Conservation (phyloP, 2,113 vertebrate species). For the Sarotherodon lohbergeri region DNA sequence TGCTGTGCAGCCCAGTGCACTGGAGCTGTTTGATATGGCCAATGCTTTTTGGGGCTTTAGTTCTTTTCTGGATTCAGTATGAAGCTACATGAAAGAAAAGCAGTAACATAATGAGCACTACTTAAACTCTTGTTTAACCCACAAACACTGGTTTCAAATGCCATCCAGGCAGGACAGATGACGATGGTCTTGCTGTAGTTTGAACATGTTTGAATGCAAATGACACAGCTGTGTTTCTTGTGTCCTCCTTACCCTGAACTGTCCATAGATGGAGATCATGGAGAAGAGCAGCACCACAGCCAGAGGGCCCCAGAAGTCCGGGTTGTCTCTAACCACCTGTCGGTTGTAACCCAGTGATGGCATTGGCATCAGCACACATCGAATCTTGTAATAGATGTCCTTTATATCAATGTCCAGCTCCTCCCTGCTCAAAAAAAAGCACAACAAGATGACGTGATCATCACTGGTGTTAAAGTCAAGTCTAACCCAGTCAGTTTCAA, state of each 20-base stretch:
- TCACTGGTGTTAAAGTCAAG: background rate
- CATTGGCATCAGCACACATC: conserved; percentile 98
- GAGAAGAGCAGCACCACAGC: conserved; percentile 96
- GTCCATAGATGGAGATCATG: conserved; percentile 98
- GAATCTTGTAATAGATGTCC: conserved; percentile 99
- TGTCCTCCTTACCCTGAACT: conserved; percentile 85
- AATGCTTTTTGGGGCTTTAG: background rate
- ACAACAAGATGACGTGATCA: background rate
- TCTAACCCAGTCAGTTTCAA: background rate
- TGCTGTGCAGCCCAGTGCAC: background rate
- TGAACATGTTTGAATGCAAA: background rate
- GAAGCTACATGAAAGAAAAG: background rate
- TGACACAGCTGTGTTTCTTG: background rate
- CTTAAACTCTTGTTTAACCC: background rate
- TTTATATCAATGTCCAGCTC: conserved; percentile 97
- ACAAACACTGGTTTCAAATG: background rate
- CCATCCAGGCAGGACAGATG: background rate
- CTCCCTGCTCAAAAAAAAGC: conserved; percentile 72
- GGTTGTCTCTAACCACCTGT: conserved; percentile 97
- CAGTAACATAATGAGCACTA: rapidly evolving
- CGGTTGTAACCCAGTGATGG: conserved; percentile 96
- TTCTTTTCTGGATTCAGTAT: background rate
- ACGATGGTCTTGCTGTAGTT: background rate
- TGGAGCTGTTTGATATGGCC: background rate
- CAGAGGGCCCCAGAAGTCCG: conserved; percentile 97